These are phyloP conservation scores for Netelia fuscicornis DNA, from an alignment of 2,888 invertebrate genomes.

Conservation along the genomic window DNA sequence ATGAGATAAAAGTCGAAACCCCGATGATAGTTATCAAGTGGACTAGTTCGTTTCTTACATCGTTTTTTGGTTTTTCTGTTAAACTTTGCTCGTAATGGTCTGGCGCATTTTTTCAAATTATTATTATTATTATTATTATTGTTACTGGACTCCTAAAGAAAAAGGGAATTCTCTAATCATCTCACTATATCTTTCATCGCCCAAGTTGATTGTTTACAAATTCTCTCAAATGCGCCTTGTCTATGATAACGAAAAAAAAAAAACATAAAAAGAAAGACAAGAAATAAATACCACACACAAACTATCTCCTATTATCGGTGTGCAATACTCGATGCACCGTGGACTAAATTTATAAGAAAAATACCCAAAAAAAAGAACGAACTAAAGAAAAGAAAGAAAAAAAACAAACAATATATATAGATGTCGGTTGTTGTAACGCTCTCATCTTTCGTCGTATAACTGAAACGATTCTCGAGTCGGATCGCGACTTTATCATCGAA, in stretches of 20 bases:
- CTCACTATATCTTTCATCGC: slow-evolving; percentile 45
- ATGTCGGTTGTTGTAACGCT: slow-evolving; percentile 70
- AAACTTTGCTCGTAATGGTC: slow-evolving; percentile 12
- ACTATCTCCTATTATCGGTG: slow-evolving; percentile 35
- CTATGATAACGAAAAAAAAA: background rate
- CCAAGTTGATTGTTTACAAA: slow-evolving; percentile 39
- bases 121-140: background rate
- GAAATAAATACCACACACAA: slow-evolving; percentile 51
- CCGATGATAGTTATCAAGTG: slow-evolving; percentile 4
- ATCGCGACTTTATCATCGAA: slow-evolving; percentile 16
- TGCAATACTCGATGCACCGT: slow-evolving; percentile 45
- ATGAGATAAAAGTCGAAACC: slow-evolving; percentile 4
- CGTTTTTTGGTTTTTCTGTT: background rate
- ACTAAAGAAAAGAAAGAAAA: slow-evolving; percentile 31
- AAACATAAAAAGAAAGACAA: no score
- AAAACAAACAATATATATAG: slow-evolving; percentile 59
- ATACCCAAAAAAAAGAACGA: background rate
- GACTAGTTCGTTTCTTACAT: background rate
- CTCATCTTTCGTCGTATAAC: slow-evolving; percentile 65
- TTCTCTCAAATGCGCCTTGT: slow-evolving; percentile 45
- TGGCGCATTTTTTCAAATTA: background rate
- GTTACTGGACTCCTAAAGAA: background rate
- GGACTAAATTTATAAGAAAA: slow-evolving; percentile 49
- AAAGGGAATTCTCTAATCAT: background rate
- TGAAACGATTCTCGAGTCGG: slow-evolving; percentile 43